Base-by-base conservation (phyloP, 2,888 invertebrate species). In the Neoaliturus tenellus region DNA sequence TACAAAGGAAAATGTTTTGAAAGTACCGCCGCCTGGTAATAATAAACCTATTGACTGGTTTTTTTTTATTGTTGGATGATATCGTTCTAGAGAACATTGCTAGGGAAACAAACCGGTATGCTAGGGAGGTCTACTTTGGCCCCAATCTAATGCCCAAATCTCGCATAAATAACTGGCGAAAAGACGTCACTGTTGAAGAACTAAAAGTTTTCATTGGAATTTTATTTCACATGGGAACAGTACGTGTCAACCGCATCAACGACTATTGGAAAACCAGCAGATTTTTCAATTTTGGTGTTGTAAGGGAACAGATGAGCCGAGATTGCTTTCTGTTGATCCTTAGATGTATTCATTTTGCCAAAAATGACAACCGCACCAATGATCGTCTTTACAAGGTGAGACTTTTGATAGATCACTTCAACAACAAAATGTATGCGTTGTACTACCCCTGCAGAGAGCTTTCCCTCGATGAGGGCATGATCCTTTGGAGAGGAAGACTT, bases 191-290 rank as follows among this genome's bases (percentile, higher is more conserved):
- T 23, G 51, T 80, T 0, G 51, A 14, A 23, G 78, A 80, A 48
- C 28, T 80, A 14, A 80, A 80, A 23, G 12, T 5, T 8, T 80
- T 80, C 12, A 28, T 80, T 28, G 48, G 78, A 17, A 25, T 23
- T 12, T 25, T 41, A 44, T 35, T 10, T 1, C 10, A n/a, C n/a
- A n/a, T n/a, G n/a, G n/a, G n/a, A n/a, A n/a, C n/a, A n/a, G n/a
- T n/a, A n/a, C n/a, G n/a, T n/a, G n/a, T n/a, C n/a, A n/a, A n/a
- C n/a, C n/a, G n/a, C n/a, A n/a, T n/a, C n/a, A n/a, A n/a, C n/a
- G 41, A 78, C 28, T 78, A 78, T 28, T 78, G 78, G 78, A n/a
- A 78, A 41, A 78, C 78, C 6, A 8, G 41, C 12, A 17, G 78
- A 41, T 78, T 78, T 6, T 78, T 78, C 23, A 78, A 78, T 4